These are phyloP conservation scores for Eurystomus glaucurus DNA, from an alignment of 2,797 vertebrate species.

Conservation along the genomic window DNA sequence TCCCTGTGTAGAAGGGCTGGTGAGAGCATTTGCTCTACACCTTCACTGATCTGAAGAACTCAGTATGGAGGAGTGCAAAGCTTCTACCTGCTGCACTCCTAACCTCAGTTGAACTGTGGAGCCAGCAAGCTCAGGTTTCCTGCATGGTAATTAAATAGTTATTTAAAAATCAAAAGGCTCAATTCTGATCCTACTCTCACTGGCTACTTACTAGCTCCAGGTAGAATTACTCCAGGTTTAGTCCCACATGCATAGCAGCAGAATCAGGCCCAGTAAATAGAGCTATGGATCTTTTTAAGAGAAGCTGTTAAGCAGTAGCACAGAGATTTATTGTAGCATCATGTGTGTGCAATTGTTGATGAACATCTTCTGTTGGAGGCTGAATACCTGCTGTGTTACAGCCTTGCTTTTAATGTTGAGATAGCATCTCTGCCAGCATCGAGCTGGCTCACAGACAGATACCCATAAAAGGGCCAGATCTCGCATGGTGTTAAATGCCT, in stretches of 20 bases:
- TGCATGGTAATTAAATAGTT: slow-evolving; percentile 29
- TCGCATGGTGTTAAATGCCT: slow-evolving; percentile 58
- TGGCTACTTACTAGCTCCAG: not conserved
- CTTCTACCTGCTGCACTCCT: not conserved
- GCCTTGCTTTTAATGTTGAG: slow-evolving; percentile 67
- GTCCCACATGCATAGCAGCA: not conserved
- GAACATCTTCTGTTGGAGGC: slow-evolving; percentile 67
- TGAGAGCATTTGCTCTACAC: not conserved
- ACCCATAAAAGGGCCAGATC: slow-evolving; percentile 60
- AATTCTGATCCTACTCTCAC: not conserved
- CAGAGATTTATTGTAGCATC: slow-evolving; percentile 71
- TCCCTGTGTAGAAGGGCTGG: not conserved
- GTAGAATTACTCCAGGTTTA: slow-evolving; percentile 34
- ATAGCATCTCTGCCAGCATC: slow-evolving; percentile 54
- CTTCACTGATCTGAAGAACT: not conserved
- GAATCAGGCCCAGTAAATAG: slow-evolving; percentile 65
- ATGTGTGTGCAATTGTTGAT: slow-evolving; percentile 72
- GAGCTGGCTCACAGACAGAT: slow-evolving; percentile 25
- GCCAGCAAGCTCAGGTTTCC: not conserved
- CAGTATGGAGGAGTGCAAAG: not conserved
- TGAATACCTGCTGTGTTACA: slow-evolving; percentile 74
- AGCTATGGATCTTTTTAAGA: slow-evolving; percentile 75
- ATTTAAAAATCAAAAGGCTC: slow-evolving; percentile 34
- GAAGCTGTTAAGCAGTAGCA: slow-evolving; percentile 67
- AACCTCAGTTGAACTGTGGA: not conserved